phyloP scores from a whole-genome alignment of 1,140 invertebrate species.

The Ectropis grisescens region DNA sequence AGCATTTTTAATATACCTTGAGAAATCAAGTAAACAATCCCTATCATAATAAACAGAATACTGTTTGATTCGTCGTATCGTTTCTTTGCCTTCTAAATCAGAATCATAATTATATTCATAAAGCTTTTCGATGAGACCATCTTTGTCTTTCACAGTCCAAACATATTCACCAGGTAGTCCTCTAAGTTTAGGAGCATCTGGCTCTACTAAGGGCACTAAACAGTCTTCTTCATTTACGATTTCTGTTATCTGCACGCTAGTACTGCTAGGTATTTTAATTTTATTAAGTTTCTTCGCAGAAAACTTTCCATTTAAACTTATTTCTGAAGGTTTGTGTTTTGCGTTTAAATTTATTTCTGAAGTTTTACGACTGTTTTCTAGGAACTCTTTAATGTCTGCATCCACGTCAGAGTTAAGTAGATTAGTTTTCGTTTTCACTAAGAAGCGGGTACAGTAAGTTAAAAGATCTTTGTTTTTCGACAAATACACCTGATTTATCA shows the following conservation, averaged over 20 bases:
- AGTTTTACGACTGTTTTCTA: constrained; percentile 11
- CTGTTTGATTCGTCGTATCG: constrained; percentile 39
- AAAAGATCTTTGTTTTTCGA: constrained; percentile 42
- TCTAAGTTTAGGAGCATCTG: constrained; percentile 29
- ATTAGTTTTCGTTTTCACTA: constrained; percentile 37
- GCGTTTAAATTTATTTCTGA: constrained; percentile 2
- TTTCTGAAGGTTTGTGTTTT: too few relatives aligned
- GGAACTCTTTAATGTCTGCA: constrained; percentile 36
- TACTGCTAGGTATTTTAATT: constrained; percentile 2
- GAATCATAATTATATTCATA: constrained; percentile 42
- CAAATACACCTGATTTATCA: constrained; percentile 40
- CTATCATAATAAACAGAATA: constrained; percentile 55
- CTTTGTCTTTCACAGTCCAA: constrained; percentile 52
- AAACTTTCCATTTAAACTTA: constrained; percentile 2
- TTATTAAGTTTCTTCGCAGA: not conserved
- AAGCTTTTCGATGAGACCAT: constrained; percentile 50
- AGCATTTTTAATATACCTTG: constrained; percentile 23
- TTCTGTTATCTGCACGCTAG: constrained; percentile 8
- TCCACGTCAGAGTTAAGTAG: constrained; percentile 37
- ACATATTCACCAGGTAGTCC: constrained; percentile 40
- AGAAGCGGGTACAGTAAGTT: constrained; percentile 37
- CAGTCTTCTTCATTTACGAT: constrained; percentile 15
- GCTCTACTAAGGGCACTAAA: constrained; percentile 11
- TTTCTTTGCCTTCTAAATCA: constrained; percentile 36
- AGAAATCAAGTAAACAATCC: constrained; percentile 43